Evolutionary conservation across 23 tunicate species (phyloP).

Genomic region (Ciona savignyi): DNA sequence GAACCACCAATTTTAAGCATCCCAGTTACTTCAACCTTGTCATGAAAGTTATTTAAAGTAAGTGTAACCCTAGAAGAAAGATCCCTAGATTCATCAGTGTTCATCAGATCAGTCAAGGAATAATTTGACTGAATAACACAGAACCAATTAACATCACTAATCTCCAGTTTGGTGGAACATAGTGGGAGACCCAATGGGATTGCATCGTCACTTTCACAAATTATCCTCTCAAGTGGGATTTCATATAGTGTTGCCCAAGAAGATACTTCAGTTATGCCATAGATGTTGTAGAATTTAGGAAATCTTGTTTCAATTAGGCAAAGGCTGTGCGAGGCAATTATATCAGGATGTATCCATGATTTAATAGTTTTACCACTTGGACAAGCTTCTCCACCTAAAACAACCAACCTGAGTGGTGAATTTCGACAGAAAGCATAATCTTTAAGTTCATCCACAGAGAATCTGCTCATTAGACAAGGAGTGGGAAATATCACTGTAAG

Average conservation of each 20-base stretch:
- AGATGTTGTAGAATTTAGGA: conserved; percentile 44
- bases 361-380: conserved; percentile 49
- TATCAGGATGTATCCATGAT: conserved; percentile 24
- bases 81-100: background rate
- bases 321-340: background rate
- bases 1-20: background rate
- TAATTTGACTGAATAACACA: background rate
- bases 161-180: conserved; percentile 31
- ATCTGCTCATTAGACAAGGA: conserved; percentile 50
- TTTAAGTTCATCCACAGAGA: conserved; percentile 9
- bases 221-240: conserved; percentile 22
- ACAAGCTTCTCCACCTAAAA: conserved; percentile 81
- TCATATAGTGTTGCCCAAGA: conserved; percentile 67
- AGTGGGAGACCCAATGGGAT: conserved; percentile 64
- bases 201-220: background rate
- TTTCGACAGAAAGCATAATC: conserved; percentile 12
- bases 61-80: background rate
- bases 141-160: conserved; percentile 7
- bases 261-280: conserved; percentile 95
- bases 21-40: background rate
- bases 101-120: background rate
- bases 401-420: conserved; percentile 35
- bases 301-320: too few species aligned
- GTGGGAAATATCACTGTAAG: conserved; percentile 66
- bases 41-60: background rate